Evolutionary conservation across 2,797 vertebrate genomes (phyloP), one percentile per base, ranked within the genome.

Genomic region (Scolopax rusticola): DNA sequence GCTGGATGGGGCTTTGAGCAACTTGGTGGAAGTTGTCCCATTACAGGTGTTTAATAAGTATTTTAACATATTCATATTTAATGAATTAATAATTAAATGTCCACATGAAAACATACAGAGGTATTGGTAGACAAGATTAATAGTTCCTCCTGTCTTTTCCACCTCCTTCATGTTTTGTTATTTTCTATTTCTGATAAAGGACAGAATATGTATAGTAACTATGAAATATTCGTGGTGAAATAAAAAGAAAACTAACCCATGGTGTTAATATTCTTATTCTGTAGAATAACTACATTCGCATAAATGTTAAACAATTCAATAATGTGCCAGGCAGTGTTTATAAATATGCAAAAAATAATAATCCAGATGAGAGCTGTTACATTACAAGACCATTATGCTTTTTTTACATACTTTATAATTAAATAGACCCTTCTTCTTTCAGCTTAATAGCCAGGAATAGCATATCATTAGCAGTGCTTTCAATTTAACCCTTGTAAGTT

Each of bases 401-500:
- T 92, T 95, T 89, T 92, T 45, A 76, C 64, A 57, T 90, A 67
- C 64, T 84, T 92, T 78, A 68, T 96, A 93, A 95, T 96, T 97
- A 97, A 96, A 96, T 48, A 92, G 80, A 82, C 61, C 41, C 43
- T 88, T 88, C 82, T 94, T 92, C 76, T 95, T 94, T 84, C 87
- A 79, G 53, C 85, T 92, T 93, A 95, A 95, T 94, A 91, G 70
- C 65, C 84, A 89, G 50, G 47, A 94, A 95, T 95, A 95, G 71
- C 56, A 85, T 91, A 83, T 96, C 89, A 95, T 96, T 97, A 96
- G 57, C 63, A 71, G 70, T 84, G 54, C 65, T 90, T 97, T 96
- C 93, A 85, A 95, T 95, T 97, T 92, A 95, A 95, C 86, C 80
- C 80, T 81, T 93, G 28, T 90, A 90, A 85, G 27, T 79, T 76